Conservation (phyloP, 2,113 vertebrate species). For the Chroicocephalus ridibundus region DNA sequence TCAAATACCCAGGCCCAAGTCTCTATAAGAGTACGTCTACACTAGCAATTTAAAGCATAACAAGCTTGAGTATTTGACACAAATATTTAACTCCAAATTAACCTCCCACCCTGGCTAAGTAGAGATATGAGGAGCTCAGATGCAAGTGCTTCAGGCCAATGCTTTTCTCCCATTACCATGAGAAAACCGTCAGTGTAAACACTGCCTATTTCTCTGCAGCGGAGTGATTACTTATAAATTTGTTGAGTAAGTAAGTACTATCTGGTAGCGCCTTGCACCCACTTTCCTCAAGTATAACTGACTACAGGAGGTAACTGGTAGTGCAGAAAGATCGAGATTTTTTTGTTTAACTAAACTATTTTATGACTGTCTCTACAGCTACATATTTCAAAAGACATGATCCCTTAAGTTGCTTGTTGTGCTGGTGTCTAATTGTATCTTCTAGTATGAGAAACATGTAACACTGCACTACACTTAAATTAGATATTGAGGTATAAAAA, state of each 20-base stretch:
- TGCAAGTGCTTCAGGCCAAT: neutral
- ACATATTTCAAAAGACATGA: neutral
- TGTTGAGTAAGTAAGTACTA: neutral
- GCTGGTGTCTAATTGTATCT: slow-evolving; percentile 2
- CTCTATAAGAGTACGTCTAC: neutral
- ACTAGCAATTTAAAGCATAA: neutral
- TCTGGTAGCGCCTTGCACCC: neutral
- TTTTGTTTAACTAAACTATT: slow-evolving; percentile 28
- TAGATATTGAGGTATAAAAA: slow-evolving; percentile 9
- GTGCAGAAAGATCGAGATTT: neutral
- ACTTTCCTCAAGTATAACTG: neutral
- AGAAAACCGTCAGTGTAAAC: slow-evolving; percentile 1
- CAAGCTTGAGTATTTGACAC: neutral
- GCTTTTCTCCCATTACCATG: neutral
- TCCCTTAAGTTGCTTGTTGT: slow-evolving; percentile 33
- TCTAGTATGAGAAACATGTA: neutral
- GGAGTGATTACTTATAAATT: neutral
- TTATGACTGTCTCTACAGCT: neutral
- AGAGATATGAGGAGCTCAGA: neutral
- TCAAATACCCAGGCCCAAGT: neutral
- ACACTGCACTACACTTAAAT: neutral
- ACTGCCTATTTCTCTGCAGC: neutral
- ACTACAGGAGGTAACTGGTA: neutral
- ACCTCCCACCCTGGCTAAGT: slow-evolving; percentile 1
- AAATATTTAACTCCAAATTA: slow-evolving; percentile 46